These are phyloP conservation scores for Pica pica DNA, from an alignment of 2,113 vertebrate species.

Conservation along the genomic window DNA sequence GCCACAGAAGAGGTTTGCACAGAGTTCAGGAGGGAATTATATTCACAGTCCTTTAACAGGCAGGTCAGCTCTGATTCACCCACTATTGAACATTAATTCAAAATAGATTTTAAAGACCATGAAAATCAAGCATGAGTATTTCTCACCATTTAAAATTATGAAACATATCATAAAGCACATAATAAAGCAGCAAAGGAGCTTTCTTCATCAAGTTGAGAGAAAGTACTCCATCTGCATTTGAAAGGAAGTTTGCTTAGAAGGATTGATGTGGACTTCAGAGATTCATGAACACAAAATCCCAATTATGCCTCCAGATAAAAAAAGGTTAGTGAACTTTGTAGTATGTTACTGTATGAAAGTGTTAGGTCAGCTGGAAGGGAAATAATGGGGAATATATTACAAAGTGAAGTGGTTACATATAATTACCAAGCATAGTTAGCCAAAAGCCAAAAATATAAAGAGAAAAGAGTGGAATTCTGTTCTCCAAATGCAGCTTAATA, in stretches of 20 bases:
- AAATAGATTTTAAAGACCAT: neutral
- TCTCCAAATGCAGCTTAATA: slow-evolving; percentile 35
- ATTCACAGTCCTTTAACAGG: neutral
- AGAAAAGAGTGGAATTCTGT: slow-evolving; percentile 32
- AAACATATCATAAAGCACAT: neutral
- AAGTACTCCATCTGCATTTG: slow-evolving; percentile 53
- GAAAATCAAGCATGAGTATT: neutral
- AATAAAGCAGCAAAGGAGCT: neutral
- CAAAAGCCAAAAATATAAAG: slow-evolving; percentile 41
- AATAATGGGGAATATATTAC: slow-evolving; percentile 44
- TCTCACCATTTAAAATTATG: neutral
- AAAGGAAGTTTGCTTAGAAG: slow-evolving; percentile 55
- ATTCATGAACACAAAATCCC: slow-evolving; percentile 6
- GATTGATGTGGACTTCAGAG: slow-evolving; percentile 17
- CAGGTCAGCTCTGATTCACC: neutral
- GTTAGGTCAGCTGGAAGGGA: slow-evolving; percentile 56
- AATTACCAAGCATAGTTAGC: slow-evolving; percentile 26
- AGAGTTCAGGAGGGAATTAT: neutral
- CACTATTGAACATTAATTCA: neutral
- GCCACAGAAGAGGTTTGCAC: neutral
- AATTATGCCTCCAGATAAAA: slow-evolving; percentile 35
- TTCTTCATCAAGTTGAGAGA: neutral
- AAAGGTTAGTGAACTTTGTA: slow-evolving; percentile 48
- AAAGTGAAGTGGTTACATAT: slow-evolving; percentile 53
- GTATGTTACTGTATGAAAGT: slow-evolving; percentile 55